Percentiles rank a stretch among this genome's conserved stretches.
Evolutionary conservation across 2,888 invertebrate genomes (phyloP).

Genomic region (Leptura quadrifasciata): DNA sequence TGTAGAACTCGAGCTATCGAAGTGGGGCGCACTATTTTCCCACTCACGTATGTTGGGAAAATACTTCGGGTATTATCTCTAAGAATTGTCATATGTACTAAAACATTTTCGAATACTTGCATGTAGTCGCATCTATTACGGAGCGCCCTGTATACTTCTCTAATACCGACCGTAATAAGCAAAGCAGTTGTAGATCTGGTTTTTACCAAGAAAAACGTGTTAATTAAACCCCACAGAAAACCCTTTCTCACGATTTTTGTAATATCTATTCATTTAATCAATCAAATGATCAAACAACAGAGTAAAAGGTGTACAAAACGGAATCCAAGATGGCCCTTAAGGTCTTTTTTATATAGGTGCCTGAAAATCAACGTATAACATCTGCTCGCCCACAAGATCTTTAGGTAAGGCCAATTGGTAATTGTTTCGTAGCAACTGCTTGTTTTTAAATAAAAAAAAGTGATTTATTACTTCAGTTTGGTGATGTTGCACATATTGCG

Average conservation of each 20-base stretch:
- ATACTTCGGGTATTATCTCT: too few relatives aligned
- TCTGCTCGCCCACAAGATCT: conserved; percentile 63
- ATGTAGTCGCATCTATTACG: not conserved
- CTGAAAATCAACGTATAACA: conserved; percentile 57
- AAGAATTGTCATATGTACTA: too few relatives aligned
- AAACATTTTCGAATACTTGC: too few relatives aligned
- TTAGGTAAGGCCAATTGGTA: conserved; percentile 60
- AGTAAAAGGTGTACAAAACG: conserved; percentile 53
- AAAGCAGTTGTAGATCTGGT: not conserved
- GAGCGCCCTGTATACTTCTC: not conserved
- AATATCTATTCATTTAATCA: conserved; percentile 56
- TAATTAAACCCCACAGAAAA: conserved; percentile 46
- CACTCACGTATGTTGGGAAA: too few relatives aligned
- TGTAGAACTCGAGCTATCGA: too few relatives aligned
- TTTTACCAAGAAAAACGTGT: conserved; percentile 5
- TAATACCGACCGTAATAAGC: not conserved
- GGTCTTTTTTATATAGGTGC: conserved; percentile 51
- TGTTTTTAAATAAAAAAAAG: conserved; percentile 62
- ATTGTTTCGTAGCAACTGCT: conserved; percentile 66
- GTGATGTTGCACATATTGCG: conserved; percentile 64
- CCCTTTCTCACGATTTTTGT: conserved; percentile 51
- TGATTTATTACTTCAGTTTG: conserved; percentile 62
- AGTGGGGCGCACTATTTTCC: too few relatives aligned
- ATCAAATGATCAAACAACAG: conserved; percentile 54
- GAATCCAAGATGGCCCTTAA: conserved; percentile 53